A percentile compares a stretch with the other conserved stretches of the same genome.
These are phyloP conservation scores for Heliopora coerulea DNA, from an alignment of 92 coral and sea anemone species.

Conservation along the genomic window DNA sequence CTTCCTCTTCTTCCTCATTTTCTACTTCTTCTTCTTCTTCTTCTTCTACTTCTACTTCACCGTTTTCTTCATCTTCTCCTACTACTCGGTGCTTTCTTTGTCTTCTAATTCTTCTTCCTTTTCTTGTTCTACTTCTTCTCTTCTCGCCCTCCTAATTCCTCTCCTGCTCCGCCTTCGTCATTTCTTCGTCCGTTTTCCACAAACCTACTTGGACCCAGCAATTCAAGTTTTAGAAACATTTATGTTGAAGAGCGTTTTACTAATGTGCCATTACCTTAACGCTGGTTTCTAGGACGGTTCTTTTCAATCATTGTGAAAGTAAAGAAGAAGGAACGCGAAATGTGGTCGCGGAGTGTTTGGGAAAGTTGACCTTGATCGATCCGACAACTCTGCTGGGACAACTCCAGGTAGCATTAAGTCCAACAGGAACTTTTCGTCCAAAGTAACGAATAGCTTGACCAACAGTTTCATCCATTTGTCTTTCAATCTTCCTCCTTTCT, in stretches of 20 bases:
- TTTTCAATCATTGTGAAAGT: slow-evolving; percentile 97
- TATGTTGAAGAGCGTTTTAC: too few relatives aligned
- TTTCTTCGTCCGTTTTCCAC: too few relatives aligned
- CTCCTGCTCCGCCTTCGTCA: too few relatives aligned
- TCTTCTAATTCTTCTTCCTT: too few relatives aligned
- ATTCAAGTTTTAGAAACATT: too few relatives aligned
- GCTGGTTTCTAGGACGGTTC: slow-evolving; percentile 63
- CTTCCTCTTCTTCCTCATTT: too few relatives aligned
- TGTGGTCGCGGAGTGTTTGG: slow-evolving; percentile 95
- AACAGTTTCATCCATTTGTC: background rate
- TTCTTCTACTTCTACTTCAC: too few relatives aligned
- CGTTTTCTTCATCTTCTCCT: too few relatives aligned
- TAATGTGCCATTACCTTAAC: background rate
- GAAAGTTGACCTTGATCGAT: slow-evolving; percentile 93
- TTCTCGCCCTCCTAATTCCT: background rate
- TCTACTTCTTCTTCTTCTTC: too few relatives aligned
- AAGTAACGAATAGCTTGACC: too few relatives aligned
- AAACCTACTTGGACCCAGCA: too few relatives aligned
- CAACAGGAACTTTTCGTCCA: background rate
- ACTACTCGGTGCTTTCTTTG: background rate
- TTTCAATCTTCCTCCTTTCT: background rate
- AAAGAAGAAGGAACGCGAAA: slow-evolving; percentile 98
- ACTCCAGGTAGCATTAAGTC: slow-evolving; percentile 63
- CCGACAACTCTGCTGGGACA: slow-evolving; percentile 82
- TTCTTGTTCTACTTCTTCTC: background rate